Base-by-base conservation (phyloP, 2,113 vertebrate genomes). In the Ictalurus punctatus region DNA sequence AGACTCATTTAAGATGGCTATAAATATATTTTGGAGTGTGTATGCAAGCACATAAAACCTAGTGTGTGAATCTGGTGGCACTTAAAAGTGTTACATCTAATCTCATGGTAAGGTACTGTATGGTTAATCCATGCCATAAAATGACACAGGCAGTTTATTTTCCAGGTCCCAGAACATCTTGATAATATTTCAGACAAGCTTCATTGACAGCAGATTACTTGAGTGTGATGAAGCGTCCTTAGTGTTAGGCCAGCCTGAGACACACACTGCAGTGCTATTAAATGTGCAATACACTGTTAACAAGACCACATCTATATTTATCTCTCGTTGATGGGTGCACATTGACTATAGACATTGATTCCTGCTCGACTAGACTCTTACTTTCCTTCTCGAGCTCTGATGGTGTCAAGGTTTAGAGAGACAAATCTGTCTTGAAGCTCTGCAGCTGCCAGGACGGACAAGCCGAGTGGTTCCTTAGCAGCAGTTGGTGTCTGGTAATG, bases 71-170 rank as follows among this genome's bases (percentile, higher is more conserved):
- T 90, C 90, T 90, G 91, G 88, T 84, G 89, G 88, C 81, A 86
- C 86, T 89, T 93, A 82, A 82, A 59, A 86, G 89, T 1, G 83
- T 92, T 93, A 89, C 91, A 90, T 94, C 92, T 44, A 44, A 44
- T 44, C 40, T 44, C 40, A 44, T 44, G 40, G 40, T 44, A 5
- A 44, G 21, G 40, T 27, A 78, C 13, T 12, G 10, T 14, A 2
- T 25, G 44, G 23, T 27, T 48, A 44, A 10, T 44, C 16, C 44
- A 78, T 12, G 14, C 19, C 25, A 27, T 76, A 25, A 78, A 78
- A 48, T 10, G 30, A 48, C 30, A 76, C 19, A 23, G 19, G 27
- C 37, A 86, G 1, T 71, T 58, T 23, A 69, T 30, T 85, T 73
- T 56, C 54, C 4, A 3, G 17, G 17, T 44, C 52, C 71, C 48